Base-by-base conservation (phyloP, 2,797 vertebrate genomes). In the Xenentodon cancila region DNA sequence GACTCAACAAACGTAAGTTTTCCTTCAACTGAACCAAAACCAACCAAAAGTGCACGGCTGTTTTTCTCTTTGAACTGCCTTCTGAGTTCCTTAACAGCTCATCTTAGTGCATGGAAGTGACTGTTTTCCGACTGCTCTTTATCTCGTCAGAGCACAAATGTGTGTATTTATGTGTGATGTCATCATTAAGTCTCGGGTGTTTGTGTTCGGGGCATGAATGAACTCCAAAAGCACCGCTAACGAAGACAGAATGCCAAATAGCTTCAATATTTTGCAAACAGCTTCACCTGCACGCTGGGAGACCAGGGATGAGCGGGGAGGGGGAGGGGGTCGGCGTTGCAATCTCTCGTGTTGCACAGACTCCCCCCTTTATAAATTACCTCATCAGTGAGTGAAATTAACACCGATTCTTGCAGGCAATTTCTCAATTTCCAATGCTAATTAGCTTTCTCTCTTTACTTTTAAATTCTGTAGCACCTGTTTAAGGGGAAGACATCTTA, bases 381-480 rank as follows among this genome's bases (percentile, higher is more conserved):
- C 96, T 97, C 97, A 98, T 98, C 97, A 97, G 96, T 96, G 96
- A 96, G 92, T 99, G 96, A 99, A 98, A 98, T 98, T 97, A 99
- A 97, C 96, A 97, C 96, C 96, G 95, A 98, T 99, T 98, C 96
- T 97, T 97, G 96, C 96, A 97, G 97, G 96, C 96, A 98, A 98
- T 98, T 98, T 98, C 97, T 97, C 97, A 98, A 98, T 99, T 99
- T 99, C 97, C 96, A 97, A 97, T 98, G 97, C 96, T 98, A 98
- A 98, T 98, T 98, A 98, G 94, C 96, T 96, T 96, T 97, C 97
- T 92, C 89, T 91, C 96, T 97, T 98, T 97, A 98, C 96, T 98
- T 97, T 97, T 96, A 97, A 97, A 97, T 97, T 96, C 95, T 92
- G 95, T 97, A 97, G 96, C 97, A 99, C 97, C 97, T 98, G 97